Conservation (phyloP, 2,888 invertebrate species). For the Graphium colonna region DNA sequence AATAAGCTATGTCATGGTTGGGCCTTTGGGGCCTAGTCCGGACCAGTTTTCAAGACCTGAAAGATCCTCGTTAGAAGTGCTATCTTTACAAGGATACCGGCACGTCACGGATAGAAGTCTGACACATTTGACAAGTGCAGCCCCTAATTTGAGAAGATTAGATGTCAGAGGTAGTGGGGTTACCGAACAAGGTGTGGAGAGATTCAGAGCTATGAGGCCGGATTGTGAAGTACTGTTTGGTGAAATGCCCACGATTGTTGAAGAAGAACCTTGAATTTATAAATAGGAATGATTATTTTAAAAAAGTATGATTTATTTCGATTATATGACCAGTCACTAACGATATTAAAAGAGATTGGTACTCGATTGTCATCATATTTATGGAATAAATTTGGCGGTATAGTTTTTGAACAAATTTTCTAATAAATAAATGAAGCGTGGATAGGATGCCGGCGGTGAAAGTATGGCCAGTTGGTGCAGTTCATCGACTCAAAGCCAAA, state of each 20-base stretch:
- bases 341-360: no score
- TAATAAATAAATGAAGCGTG: no score
- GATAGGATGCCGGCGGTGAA: no score
- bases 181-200: constrained; percentile 79
- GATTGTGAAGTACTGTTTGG: constrained; percentile 72
- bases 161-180: constrained; percentile 85
- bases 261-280: no score
- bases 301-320: no score
- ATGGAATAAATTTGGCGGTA: no score
- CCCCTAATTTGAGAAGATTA: constrained; percentile 77
- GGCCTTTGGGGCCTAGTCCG: constrained; percentile 32
- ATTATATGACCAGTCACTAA: no score
- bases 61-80: constrained; percentile 67
- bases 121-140: constrained; percentile 80
- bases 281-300: no score
- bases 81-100: constrained; percentile 80
- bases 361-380: no score
- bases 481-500: no score
- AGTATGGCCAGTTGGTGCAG: no score
- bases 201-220: constrained; percentile 80
- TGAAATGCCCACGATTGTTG: constrained; percentile 6
- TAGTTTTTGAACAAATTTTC: no score
- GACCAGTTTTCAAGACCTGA: constrained; percentile 42
- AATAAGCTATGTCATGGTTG: constrained; percentile 52
- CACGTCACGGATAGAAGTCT: constrained; percentile 82